phyloP scores from a whole-genome alignment of 2,888 invertebrate species.

The Strigamia crassipes region DNA sequence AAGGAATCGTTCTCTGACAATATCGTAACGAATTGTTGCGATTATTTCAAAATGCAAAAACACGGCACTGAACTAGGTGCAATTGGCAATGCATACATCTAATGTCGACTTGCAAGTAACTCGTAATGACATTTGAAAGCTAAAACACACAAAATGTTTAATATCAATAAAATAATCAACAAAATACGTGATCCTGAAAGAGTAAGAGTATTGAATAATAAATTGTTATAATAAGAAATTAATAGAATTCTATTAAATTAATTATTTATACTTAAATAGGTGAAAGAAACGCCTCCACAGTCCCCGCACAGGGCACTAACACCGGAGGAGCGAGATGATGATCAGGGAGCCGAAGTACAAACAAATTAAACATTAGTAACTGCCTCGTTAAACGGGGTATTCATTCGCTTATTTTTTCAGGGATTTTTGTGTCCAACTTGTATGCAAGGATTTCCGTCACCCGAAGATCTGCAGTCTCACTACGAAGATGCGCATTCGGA shows the following conservation, averaged over 20 bases:
- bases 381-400: neutral
- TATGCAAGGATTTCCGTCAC: conserved; percentile 59
- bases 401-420: conserved; percentile 52
- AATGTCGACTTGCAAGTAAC: neutral
- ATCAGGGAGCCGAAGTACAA: conserved; percentile 5
- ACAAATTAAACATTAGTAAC: neutral
- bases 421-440: conserved; percentile 63
- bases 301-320: neutral
- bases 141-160: neutral
- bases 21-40: neutral
- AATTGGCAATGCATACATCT: neutral
- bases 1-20: neutral
- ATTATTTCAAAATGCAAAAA: neutral
- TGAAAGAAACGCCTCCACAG: conserved; percentile 20
- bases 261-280: neutral
- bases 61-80: neutral
- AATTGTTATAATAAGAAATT: neutral
- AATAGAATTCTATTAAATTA: neutral
- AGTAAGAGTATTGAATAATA: neutral
- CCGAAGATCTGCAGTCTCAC: conserved; percentile 61
- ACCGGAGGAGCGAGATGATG: neutral
- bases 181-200: neutral
- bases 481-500: conserved; percentile 53
- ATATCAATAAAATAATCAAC: conserved; percentile 26
- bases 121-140: neutral